Evolutionary conservation across 2,888 invertebrate genomes (phyloP), one percentile per base, ranked within the genome.

Genomic region (Malthinus flaveolus): DNA sequence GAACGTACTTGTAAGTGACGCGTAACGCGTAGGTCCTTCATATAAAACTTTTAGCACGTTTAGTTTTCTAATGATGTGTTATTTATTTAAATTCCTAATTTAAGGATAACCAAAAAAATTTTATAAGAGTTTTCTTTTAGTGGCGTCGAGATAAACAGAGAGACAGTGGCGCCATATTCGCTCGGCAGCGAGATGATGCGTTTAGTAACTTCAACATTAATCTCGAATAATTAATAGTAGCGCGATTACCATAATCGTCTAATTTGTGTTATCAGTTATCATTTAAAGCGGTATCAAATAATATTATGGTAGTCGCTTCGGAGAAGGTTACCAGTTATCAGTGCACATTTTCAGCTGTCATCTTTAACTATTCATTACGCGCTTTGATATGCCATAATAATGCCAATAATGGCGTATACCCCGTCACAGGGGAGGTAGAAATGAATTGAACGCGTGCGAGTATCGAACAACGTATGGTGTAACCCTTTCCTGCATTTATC

Each of bases 181-280:
- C 23, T 23, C 23, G 23, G 23, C 23, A 23, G 23, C 3, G 23
- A n/a, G n/a, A n/a, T 5, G 36, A 46, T 39, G 31, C 48, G 48
- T 48, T 13, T 44, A 9, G 36, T 23, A 39, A 11, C 31, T 49
- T 31, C 11, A 51, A 48, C 48, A 49, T 32, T 57, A 39, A 39
- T 52, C 48, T 47, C 49, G 49, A 34, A 58, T 58, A 58, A 58
- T 58, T 58, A 58, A 58, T 53, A 45, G 48, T 50, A 34, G 32
- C 44, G 48, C 48, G 58, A 58, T 58, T 58, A 58, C 58, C 58
- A 58, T 58, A 58, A 58, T 58, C 58, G 33, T 44, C 49, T 58
- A 58, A 58, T 58, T 58, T 58, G 53, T n/a, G n/a, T n/a, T n/a
- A n/a, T n/a, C n/a, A n/a, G n/a, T 49, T 42, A 42, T 42, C 39